Evolutionary conservation across 2,797 vertebrate genomes (phyloP).

Genomic region (Nannoperca obscura): DNA sequence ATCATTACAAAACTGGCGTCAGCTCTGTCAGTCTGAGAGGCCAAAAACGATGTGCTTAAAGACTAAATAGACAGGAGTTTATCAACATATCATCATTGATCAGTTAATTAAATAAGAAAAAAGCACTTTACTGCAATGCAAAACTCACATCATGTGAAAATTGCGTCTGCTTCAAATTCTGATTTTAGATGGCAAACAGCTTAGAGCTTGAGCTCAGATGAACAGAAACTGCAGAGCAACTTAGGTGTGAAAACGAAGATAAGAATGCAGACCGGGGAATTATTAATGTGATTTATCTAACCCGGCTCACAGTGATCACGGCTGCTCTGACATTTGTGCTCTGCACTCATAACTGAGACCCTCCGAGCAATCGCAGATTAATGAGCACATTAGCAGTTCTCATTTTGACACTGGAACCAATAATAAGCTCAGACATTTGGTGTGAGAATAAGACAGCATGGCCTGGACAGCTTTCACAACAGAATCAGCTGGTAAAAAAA

Average conservation of each 20-base stretch:
- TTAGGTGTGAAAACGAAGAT: background rate
- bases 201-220: background rate
- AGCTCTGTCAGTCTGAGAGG: background rate
- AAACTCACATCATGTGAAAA: background rate
- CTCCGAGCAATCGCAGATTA: slow-evolving; percentile 40
- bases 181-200: background rate
- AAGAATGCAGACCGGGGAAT: background rate
- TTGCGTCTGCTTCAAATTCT: background rate
- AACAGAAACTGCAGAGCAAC: background rate
- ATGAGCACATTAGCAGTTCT: slow-evolving; percentile 34
- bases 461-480: background rate
- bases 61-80: background rate
- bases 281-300: slow-evolving; percentile 31
- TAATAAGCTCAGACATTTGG: background rate
- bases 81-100: background rate
- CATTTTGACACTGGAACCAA: slow-evolving; percentile 5
- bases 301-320: slow-evolving; percentile 14
- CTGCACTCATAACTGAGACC: slow-evolving; percentile 23
- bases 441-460: background rate
- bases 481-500: background rate
- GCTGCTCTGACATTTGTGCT: slow-evolving; percentile 34
- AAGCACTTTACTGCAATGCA: background rate
- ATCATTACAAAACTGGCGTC: background rate
- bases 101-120: background rate
- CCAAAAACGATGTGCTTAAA: background rate